Evolutionary conservation across 2,888 invertebrate species (phyloP), one percentile per base, ranked within the genome.

Genomic region (Tenthredo distinguenda): DNA sequence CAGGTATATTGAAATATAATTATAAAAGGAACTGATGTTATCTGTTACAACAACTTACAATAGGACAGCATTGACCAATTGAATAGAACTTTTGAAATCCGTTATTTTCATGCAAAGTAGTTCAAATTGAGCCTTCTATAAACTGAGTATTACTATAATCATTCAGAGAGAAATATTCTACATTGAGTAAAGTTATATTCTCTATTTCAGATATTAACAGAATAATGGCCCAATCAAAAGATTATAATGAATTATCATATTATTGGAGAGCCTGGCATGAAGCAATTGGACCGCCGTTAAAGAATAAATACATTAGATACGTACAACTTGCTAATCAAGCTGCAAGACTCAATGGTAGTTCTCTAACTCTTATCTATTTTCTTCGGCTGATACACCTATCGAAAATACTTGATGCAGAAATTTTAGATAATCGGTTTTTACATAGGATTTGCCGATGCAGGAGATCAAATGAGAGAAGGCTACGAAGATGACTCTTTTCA

Each of bases 241-340:
- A 97, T 88, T 97, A 97, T 88, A 96, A 96, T 34, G 97, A 97
- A 90, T 93, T 98, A 74, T 90, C 96, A 26, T 96, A 97, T 89
- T 96, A 96, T 0, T 98, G 98, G 98, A 95, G 94, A 89, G 96
- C 96, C 85, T 98, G 97, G 96, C 95, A 98, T 87, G 97, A 98
- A 86, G 96, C 96, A 85, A 96, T 97, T 0, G 98, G 98, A 0
- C 96, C 96, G 0, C 96, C 96, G 37, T 94, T 98, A 93, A 96
- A 96, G 92, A 96, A 96, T 86, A 95, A 96, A 87, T 98, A 97
- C 91, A 96, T 96, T 94, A 95, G 97, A 94, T 98, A 97, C 89
- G 96, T 97, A 0, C 95, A 96, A 88, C 92, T 98, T 43, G 96
- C 96, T 0, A 98, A 98, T 92, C 96, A 97, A 91, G 98, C 97